Base-by-base conservation (phyloP, 2,113 vertebrate species). In the Pimephales promelas region DNA sequence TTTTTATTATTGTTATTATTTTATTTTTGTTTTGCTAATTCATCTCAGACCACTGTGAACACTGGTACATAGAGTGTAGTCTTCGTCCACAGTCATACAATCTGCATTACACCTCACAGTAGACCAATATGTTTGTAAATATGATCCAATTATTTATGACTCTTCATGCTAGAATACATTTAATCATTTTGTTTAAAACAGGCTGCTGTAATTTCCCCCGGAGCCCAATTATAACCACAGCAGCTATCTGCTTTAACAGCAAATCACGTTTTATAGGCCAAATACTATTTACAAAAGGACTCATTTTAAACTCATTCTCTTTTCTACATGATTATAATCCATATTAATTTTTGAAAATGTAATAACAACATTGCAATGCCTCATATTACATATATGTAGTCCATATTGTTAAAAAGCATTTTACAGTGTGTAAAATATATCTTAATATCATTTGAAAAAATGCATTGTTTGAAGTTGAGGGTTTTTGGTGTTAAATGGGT, bases 41-140 rank as follows among this genome's bases (percentile, higher is more conserved):
- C 91, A 92, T 91, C 90, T 91, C 87, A 71, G 87, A 91, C 66
- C 92, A 92, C 91, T 90, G 88, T 91, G 90, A 92, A 91, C 91
- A 91, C 92, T 68, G 76, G 81, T 80, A 80, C 83, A 74, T 62
- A 45, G 61, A 77, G 62, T 83, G 68, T 79, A 62, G 83, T 79
- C 61, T 80, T 78, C 68, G 62, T 76, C 28, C 74, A 45, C 40
- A 54, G 40, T 52, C 76, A 77, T 49, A 83, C 68, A 84, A 57
- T 84, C 7, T 76, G 59, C 34, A 72, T 73, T 75, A 68, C 83
- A 77, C 56, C n/a, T 75, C 52, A 75, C 34, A 61, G 54, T 78
- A 84, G 82, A 34, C 73, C 57, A 47, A 47, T 59, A 75, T 70
- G 31, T 70, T 66, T 87, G 84, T 85, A 77, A 84, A 88, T 86